These are phyloP conservation scores for Tachysurus fulvidraco DNA, from an alignment of 2,113 vertebrate genomes.

Conservation along the genomic window DNA sequence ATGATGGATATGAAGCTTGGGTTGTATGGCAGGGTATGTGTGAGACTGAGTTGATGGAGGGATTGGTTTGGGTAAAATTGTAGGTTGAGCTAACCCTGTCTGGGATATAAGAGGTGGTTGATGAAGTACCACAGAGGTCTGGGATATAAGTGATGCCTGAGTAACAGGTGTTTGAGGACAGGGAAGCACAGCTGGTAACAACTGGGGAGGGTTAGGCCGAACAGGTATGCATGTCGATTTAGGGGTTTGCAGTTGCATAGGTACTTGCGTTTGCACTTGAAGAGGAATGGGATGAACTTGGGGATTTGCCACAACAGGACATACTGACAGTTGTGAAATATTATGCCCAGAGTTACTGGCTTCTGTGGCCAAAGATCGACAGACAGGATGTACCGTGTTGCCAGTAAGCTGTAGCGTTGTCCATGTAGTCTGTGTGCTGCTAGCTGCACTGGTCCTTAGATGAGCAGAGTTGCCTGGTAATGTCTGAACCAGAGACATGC, in stretches of 20 bases:
- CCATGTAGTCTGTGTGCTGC: slow-evolving; percentile 96
- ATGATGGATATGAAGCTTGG: slow-evolving; percentile 35
- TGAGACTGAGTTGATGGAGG: slow-evolving; percentile 21
- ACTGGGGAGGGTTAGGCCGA: slow-evolving; percentile 62
- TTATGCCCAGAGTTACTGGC: slow-evolving; percentile 59
- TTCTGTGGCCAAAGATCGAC: slow-evolving; percentile 74
- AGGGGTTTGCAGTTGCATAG: slow-evolving; percentile 64
- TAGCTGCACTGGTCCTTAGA: slow-evolving; percentile 66
- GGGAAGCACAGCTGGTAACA: slow-evolving; percentile 60
- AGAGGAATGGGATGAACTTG: slow-evolving; percentile 76
- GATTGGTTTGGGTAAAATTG: slow-evolving; percentile 45
- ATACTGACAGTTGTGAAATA: slow-evolving; percentile 70
- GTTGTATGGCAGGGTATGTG: slow-evolving; percentile 45
- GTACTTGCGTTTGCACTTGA: slow-evolving; percentile 73
- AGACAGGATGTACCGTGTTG: slow-evolving; percentile 92
- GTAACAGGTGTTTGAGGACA: slow-evolving; percentile 41
- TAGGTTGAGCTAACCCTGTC: slow-evolving; percentile 43
- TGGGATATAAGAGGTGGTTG: slow-evolving; percentile 62
- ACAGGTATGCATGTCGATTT: slow-evolving; percentile 63
- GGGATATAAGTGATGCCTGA: slow-evolving; percentile 53
- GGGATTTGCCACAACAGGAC: slow-evolving; percentile 72
- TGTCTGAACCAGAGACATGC: slow-evolving; percentile 24
- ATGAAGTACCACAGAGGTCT: slow-evolving; percentile 64
- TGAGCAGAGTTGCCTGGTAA: slow-evolving; percentile 57
- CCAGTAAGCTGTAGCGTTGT: slow-evolving; percentile 92